These are phyloP conservation scores for Luperina nickerlii DNA, from an alignment of 2,888 invertebrate genomes.

Conservation along the genomic window DNA sequence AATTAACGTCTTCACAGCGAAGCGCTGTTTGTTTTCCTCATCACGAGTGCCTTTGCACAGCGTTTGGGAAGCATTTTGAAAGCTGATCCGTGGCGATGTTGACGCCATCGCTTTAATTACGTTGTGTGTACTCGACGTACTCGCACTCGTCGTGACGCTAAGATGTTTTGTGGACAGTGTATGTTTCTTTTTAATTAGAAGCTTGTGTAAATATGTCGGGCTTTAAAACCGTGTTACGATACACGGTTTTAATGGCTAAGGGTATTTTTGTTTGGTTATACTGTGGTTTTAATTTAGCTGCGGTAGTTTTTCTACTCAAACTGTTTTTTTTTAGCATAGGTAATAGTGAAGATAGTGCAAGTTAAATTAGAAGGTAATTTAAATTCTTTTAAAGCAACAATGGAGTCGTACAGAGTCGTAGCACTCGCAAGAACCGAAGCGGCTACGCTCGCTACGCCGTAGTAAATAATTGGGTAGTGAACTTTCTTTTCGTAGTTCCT, in stretches of 20 bases:
- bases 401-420: not conserved
- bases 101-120: constrained; percentile 72
- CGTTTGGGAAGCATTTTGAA: constrained; percentile 79
- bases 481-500: not conserved
- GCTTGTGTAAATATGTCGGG: constrained; percentile 26
- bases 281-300: constrained; percentile 4
- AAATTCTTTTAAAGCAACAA: not conserved
- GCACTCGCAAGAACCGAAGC: not conserved
- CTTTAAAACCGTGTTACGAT: constrained; percentile 29
- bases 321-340: not conserved
- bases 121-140: constrained; percentile 44
- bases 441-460: constrained; percentile 20
- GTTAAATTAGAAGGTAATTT: constrained; percentile 1
- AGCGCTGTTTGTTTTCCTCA: constrained; percentile 80
- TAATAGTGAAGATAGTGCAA: not conserved
- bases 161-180: constrained; percentile 55
- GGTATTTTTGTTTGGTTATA: constrained; percentile 8
- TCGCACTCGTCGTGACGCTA: constrained; percentile 37
- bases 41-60: constrained; percentile 76
- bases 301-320: not conserved
- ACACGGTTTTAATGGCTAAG: constrained; percentile 12
- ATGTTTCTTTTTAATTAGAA: constrained; percentile 54
- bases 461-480: not conserved
- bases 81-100: constrained; percentile 74
- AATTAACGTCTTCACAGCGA: constrained; percentile 85